Conservation (phyloP, 2,113 vertebrate genomes). For the Halcyon malimbica region DNA sequence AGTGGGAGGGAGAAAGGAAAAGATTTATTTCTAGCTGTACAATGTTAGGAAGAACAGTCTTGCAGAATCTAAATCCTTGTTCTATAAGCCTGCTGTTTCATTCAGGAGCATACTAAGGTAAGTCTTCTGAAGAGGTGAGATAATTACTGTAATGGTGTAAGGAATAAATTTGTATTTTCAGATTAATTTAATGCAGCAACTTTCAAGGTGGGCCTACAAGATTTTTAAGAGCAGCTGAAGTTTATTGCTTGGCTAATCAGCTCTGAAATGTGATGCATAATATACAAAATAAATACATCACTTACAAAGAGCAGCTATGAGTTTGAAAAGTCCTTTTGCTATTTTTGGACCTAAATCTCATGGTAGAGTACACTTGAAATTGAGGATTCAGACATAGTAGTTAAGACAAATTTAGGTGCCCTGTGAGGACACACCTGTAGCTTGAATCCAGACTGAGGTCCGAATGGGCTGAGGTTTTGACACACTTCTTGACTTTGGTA, state of each 20-base stretch:
- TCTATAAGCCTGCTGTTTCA: not conserved
- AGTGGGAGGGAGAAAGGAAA: not conserved
- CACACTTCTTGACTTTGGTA: not conserved
- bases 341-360: not conserved
- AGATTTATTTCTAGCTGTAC: not conserved
- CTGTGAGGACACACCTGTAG: not conserved
- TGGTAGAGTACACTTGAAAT: not conserved
- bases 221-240: not conserved
- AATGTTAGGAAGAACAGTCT: not conserved
- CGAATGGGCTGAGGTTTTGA: not conserved
- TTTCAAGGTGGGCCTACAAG: not conserved
- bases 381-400: not conserved
- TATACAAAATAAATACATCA: not conserved
- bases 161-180: not conserved
- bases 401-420: not conserved
- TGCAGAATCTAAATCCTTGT: not conserved
- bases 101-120: not conserved
- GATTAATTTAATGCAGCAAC: not conserved
- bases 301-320: not conserved
- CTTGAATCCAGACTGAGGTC: not conserved
- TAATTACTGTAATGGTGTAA: not conserved
- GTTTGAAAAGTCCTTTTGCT: not conserved
- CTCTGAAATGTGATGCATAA: not conserved
- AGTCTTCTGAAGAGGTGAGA: not conserved
- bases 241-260: not conserved